phyloP scores from a whole-genome alignment of 2,888 invertebrate genomes.

The Tinea pellionella region DNA sequence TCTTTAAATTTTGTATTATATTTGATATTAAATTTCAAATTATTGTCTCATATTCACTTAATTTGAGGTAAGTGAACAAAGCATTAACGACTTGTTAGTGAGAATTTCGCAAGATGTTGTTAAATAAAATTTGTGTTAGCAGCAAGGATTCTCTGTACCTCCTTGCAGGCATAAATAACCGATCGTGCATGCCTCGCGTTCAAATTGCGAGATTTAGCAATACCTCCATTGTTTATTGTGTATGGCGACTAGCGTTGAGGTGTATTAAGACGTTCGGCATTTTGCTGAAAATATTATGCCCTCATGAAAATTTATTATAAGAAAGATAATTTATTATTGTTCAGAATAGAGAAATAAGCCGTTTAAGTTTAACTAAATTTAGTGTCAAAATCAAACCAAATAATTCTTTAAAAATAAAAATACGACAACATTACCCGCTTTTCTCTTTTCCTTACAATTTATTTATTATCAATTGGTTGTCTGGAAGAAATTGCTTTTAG shows the following conservation, averaged over 20 bases:
- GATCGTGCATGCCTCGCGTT: conserved; percentile 34
- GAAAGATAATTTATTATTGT: too few relatives aligned
- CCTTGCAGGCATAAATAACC: conserved; percentile 36
- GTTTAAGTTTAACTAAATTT: too few relatives aligned
- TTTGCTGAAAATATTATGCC: background rate
- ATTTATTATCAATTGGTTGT: too few relatives aligned
- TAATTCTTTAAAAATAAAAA: too few relatives aligned
- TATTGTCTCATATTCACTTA: background rate
- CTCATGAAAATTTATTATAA: background rate
- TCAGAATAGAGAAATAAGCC: too few relatives aligned
- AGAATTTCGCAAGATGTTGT: conserved; percentile 3
- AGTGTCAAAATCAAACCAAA: too few relatives aligned
- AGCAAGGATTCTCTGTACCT: conserved; percentile 23
- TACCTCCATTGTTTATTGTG: conserved; percentile 42
- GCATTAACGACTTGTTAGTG: background rate
- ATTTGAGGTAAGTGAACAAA: background rate
- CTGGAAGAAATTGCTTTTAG: too few relatives aligned
- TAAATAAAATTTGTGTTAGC: conserved; percentile 1
- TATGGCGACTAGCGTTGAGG: conserved; percentile 19
- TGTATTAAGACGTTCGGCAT: conserved; percentile 12
- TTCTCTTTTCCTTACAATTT: too few relatives aligned
- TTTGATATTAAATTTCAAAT: background rate
- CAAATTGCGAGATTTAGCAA: conserved; percentile 34
- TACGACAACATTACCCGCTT: too few relatives aligned
- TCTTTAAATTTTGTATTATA: background rate